Base-by-base conservation (phyloP, 2,797 vertebrate species). In the Mareca strepera region DNA sequence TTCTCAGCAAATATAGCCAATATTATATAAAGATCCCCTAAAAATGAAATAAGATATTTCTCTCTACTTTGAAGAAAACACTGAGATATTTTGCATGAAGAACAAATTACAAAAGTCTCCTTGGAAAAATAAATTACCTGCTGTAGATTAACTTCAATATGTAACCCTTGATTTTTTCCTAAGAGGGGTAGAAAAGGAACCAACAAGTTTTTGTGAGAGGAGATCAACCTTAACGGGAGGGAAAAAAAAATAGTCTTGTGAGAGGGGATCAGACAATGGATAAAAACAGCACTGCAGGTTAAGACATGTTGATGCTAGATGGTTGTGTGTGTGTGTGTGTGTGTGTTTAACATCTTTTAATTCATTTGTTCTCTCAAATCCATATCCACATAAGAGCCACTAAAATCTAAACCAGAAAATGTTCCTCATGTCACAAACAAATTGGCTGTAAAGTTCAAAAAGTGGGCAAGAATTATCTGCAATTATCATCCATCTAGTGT, bases 401-500 rank as follows among this genome's bases (percentile, higher is more conserved):
- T 88, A 84, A 97, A 94, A 95, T 82, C 64, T 92, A 82, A 96
- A 94, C 63, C 7, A 55, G 72, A 96, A 96, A 88, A 52, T 60
- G 11, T 41, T 91, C 91, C 17, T 52, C 35, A 69, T 77, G 50
- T 84, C 76, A 92, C 94, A 97, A 91, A 4, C 17, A 68, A 94
- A 95, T 22, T 90, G 58, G 6, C 53, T 92, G 41, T 97, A 85
- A 92, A 69, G 43, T 95, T 88, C 80, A 95, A 56, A 56, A 95
- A 76, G 86, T 58, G 92, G 41, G 73, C 77, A 90, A 96, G 64
- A 88, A 95, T 81, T 90, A 48, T 59, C 69, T 88, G 20, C 44
- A 92, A 69, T 94, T 94, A 91, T 59, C 59, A 41, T 91, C 62
- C 78, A 77, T 92, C 88, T 94, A 82, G 28, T 66, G 74, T 95